A percentile compares a stretch with the other conserved stretches of the same genome.
Evolutionary conservation across 2,888 invertebrate genomes (phyloP).

Genomic region (Morpho achilles): DNA sequence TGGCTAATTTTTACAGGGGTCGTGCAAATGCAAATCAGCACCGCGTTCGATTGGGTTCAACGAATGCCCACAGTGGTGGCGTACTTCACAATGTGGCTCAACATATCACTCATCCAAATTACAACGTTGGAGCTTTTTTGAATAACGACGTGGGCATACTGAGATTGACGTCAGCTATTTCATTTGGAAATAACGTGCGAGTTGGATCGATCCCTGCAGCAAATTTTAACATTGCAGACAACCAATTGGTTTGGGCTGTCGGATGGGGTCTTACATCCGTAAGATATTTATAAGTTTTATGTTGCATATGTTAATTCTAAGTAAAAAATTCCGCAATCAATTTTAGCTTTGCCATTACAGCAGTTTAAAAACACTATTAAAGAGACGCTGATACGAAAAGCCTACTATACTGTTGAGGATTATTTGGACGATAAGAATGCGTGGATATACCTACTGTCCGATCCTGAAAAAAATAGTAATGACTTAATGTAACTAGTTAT

Average conservation of each 20-base stretch:
- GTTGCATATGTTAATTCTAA: too few relatives aligned
- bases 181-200: not conserved
- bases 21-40: not conserved
- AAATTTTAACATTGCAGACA: constrained; percentile 1
- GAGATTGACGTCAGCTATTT: not conserved
- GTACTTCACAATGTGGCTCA: not conserved
- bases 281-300: not conserved
- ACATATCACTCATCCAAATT: not conserved
- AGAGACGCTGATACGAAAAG: too few relatives aligned
- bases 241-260: constrained; percentile 1
- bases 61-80: constrained; percentile 6
- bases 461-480: too few relatives aligned
- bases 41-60: constrained; percentile 4
- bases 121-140: not conserved
- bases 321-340: too few relatives aligned
- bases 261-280: constrained; percentile 7
- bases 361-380: too few relatives aligned
- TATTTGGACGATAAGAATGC: too few relatives aligned
- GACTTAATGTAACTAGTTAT: too few relatives aligned
- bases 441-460: too few relatives aligned
- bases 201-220: constrained; percentile 2
- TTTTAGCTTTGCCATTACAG: too few relatives aligned
- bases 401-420: too few relatives aligned
- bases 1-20: not conserved
- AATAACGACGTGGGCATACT: constrained; percentile 7